These are phyloP conservation scores for Nothoprocta perdicaria DNA, from an alignment of 2,113 vertebrate species.

Conservation along the genomic window DNA sequence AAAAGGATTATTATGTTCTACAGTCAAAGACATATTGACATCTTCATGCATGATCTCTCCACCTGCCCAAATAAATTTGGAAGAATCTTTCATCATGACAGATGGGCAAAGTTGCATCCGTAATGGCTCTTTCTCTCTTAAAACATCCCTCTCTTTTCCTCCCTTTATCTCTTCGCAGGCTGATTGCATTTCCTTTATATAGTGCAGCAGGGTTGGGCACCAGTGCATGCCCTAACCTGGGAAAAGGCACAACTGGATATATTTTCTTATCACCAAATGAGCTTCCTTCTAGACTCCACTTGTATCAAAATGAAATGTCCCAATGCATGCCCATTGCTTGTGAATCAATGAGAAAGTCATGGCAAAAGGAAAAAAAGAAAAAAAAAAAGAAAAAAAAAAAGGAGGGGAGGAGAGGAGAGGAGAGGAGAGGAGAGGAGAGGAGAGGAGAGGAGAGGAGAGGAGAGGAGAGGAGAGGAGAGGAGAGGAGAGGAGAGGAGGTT, in stretches of 20 bases:
- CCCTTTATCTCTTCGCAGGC: neutral
- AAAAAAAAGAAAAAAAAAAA: too few species aligned
- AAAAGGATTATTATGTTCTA: constrained; percentile 52
- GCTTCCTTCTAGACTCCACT: neutral
- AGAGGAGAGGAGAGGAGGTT: neutral
- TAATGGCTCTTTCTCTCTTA: neutral
- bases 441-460: neutral
- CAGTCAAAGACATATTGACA: constrained; percentile 40
- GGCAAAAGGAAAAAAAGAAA: too few species aligned
- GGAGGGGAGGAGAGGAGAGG: too few species aligned
- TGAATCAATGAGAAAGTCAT: neutral
- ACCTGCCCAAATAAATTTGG: constrained; percentile 33
- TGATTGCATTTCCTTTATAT: neutral
- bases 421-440: too few species aligned
- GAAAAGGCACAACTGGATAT: neutral
- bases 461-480: neutral
- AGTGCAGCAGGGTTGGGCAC: neutral
- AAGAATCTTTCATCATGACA: constrained; percentile 35
- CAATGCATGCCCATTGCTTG: neutral
- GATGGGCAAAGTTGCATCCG: constrained; percentile 14
- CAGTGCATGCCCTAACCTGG: neutral
- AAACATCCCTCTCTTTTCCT: neutral
- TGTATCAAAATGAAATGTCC: neutral
- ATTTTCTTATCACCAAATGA: neutral
- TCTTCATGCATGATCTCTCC: constrained; percentile 59